A percentile compares a stretch with the other conserved stretches of the same genome.
Conservation (phyloP, 1,140 invertebrate species). For the Cheumatopsyche charites region DNA sequence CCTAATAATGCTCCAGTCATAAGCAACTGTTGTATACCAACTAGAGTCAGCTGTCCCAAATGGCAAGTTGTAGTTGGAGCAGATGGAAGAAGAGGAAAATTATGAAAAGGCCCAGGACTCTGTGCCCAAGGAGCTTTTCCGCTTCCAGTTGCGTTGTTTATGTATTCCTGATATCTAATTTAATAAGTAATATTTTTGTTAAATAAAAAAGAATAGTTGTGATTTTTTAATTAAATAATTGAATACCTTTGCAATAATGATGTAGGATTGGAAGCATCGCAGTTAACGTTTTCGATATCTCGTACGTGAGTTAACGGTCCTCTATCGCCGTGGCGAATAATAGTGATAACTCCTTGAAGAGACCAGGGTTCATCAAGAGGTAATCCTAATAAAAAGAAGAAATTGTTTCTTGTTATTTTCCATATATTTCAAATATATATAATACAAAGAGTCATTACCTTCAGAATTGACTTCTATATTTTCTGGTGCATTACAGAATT, state of each 20-base stretch:
- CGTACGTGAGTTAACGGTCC: slow-evolving; percentile 81
- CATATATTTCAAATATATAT: not conserved
- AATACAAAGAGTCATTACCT: slow-evolving; percentile 60
- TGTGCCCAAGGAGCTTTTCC: slow-evolving; percentile 72
- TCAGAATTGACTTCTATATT: slow-evolving; percentile 70
- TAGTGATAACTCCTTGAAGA: slow-evolving; percentile 77
- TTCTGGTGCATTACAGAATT: slow-evolving; percentile 70
- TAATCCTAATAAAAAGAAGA: slow-evolving; percentile 54
- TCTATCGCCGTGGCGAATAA: slow-evolving; percentile 87
- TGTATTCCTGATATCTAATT: slow-evolving; percentile 65
- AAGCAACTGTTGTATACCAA: slow-evolving; percentile 71
- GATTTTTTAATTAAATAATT: slow-evolving; percentile 9
- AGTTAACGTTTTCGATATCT: slow-evolving; percentile 77
- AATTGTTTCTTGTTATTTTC: slow-evolving; percentile 15
- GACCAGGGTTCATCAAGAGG: slow-evolving; percentile 69
- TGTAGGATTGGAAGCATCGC: slow-evolving; percentile 65
- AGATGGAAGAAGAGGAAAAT: slow-evolving; percentile 75
- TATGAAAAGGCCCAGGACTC: slow-evolving; percentile 81
- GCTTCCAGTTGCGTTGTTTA: slow-evolving; percentile 64
- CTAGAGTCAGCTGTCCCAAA: slow-evolving; percentile 74
- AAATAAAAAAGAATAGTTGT: not conserved
- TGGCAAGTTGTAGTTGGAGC: slow-evolving; percentile 64
- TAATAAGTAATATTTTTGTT: not conserved
- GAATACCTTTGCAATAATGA: slow-evolving; percentile 57
- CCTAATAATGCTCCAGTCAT: slow-evolving; percentile 75